A percentile compares a stretch with the other conserved stretches of the same genome.
These are phyloP conservation scores for Pollenia amentaria DNA, from an alignment of 2,888 invertebrate genomes.

Conservation along the genomic window DNA sequence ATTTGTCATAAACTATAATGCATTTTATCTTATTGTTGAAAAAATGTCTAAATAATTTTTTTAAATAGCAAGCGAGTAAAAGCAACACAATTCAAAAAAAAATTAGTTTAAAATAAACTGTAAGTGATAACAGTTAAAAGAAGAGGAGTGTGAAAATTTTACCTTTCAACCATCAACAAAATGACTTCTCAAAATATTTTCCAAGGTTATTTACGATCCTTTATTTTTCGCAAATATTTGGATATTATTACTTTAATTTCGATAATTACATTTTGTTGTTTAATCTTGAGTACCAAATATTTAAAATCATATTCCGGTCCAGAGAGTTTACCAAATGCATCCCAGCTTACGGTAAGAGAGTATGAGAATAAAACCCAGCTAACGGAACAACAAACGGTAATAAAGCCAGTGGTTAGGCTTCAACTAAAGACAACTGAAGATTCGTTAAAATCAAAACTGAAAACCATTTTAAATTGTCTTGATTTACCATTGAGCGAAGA, in stretches of 20 bases:
- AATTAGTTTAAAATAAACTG: too few species aligned
- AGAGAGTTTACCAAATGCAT: background rate
- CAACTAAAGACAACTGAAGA: background rate
- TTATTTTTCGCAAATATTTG: constrained; percentile 43
- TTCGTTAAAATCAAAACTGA: constrained; percentile 69
- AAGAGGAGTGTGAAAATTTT: too few species aligned
- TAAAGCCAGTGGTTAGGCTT: background rate
- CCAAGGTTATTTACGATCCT: background rate
- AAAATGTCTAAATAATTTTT: too few species aligned
- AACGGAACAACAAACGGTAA: background rate
- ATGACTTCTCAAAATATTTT: constrained; percentile 5
- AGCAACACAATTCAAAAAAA: too few species aligned
- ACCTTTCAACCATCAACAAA: too few species aligned
- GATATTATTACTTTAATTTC: constrained; percentile 20
- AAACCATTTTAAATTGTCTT: constrained; percentile 77
- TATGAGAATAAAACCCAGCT: too few species aligned
- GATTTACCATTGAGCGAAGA: constrained; percentile 76
- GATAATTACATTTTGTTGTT: background rate
- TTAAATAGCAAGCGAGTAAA: too few species aligned
- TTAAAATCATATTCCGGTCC: background rate
- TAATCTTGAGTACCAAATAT: background rate
- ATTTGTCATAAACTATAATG: too few species aligned
- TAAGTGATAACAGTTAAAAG: too few species aligned
- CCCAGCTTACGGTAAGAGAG: too few species aligned
- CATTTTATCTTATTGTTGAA: too few species aligned